Evolutionary conservation across 2,797 vertebrate genomes (phyloP), one percentile per base, ranked within the genome.

Genomic region (Sebastes paucispinis): DNA sequence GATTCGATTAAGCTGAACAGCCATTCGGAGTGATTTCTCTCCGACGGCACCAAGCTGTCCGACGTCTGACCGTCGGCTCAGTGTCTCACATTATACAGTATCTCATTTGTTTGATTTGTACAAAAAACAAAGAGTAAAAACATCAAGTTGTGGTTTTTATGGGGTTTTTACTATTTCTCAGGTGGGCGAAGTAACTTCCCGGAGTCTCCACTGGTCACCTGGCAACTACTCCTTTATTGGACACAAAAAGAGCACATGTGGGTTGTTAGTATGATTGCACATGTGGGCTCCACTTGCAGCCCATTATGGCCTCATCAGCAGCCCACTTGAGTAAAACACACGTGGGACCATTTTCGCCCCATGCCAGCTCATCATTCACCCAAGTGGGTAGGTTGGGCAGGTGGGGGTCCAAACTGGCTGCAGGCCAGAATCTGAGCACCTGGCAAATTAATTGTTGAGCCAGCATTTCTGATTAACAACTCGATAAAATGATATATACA

Each of bases 311-410:
- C 62, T 82, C 54, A 79, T 70, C 60, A 84, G 69, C 57, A 10
- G 31, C 55, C 63, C 59, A 47, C 59, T 20, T 66, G 67, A 65
- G 77, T 63, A 59, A n/a, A 69, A 24, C 66, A 36, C 32, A 70
- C n/a, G 31, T 25, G 27, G 22, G 55, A 57, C 47, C 27, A 50
- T 20, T 50, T 55, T 75, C 24, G 34, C 13, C 31, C 11, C 8
- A 31, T 43, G 79, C 69, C 87, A 90, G 79, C 74, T 87, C 75
- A 85, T 86, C 77, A 81, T 62, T 79, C 79, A 82, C 63, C 58
- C 77, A 54, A 29, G 1, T 77, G 75, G 52, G 32, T 43, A n/a
- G 18, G 52, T 55, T 66, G 60, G 80, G 54, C 59, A 81, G 79
- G 77, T 73, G 73, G 55, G 34, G n/a, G 68, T 80, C 73, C 75